Percentiles rank a stretch among this genome's conserved stretches.
Evolutionary conservation across 2,113 vertebrate species (phyloP).

Genomic region (Thamnaconus septentrionalis): DNA sequence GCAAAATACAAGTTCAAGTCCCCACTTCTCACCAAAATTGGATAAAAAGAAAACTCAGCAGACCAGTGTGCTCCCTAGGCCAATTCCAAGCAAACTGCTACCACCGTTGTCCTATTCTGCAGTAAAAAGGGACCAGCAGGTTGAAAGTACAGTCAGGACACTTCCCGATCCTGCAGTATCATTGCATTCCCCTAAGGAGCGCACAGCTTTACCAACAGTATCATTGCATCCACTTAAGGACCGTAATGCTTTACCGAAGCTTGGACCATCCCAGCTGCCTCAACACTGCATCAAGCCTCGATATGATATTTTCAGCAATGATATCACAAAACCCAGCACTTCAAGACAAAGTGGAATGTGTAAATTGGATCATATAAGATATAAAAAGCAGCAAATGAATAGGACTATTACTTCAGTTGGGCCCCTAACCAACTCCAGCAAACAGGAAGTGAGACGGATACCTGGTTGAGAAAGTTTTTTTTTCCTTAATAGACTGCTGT

Average conservation of each 20-base stretch:
- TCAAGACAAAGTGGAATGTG: too few species aligned
- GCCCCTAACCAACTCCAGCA: too few species aligned
- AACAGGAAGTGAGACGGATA: too few species aligned
- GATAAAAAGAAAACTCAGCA: constrained; percentile 5
- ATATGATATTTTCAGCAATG: constrained; percentile 62
- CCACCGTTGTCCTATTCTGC: background rate
- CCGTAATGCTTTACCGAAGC: background rate
- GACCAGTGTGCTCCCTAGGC: background rate
- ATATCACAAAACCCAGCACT: background rate
- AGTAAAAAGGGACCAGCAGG: background rate
- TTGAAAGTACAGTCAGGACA: background rate
- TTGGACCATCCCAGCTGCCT: constrained; percentile 39
- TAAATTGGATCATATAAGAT: too few species aligned
- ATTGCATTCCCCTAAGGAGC: background rate
- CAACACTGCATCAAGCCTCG: constrained; percentile 50
- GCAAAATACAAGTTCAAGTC: background rate
- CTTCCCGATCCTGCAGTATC: background rate
- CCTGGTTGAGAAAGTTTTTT: too few species aligned
- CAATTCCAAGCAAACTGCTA: rapidly evolving
- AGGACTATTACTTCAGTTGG: too few species aligned
- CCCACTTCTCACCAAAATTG: background rate
- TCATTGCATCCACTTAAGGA: background rate
- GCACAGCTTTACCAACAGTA: background rate
- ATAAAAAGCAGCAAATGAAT: too few species aligned
- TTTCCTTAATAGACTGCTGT: too few species aligned